Percentiles rank a stretch among this genome's conserved stretches.
These are phyloP conservation scores for Bergia puertoricense DNA, from an alignment of 92 coral and sea anemone genomes.

Conservation along the genomic window DNA sequence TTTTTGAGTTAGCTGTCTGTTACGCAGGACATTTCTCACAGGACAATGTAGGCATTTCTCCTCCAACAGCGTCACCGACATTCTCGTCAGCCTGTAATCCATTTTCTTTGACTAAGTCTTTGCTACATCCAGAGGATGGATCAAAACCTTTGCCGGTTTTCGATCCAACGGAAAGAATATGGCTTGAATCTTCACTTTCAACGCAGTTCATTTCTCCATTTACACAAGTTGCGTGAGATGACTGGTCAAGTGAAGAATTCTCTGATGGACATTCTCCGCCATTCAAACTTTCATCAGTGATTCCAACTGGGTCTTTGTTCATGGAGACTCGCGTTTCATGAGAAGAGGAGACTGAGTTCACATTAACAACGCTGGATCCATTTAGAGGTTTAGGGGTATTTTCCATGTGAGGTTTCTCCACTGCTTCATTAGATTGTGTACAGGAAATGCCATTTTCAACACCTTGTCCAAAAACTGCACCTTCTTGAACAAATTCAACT, in stretches of 20 bases:
- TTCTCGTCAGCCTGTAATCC: slow-evolving; percentile 39
- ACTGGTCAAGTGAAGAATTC: background rate
- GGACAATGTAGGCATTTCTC: slow-evolving; percentile 20
- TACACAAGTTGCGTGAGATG: background rate
- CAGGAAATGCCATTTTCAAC: background rate
- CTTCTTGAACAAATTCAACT: background rate
- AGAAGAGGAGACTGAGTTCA: background rate
- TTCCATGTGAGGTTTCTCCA: background rate
- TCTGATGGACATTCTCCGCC: background rate
- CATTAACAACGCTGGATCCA: background rate
- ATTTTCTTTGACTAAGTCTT: slow-evolving; percentile 15
- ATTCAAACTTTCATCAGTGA: background rate
- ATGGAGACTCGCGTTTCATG: background rate
- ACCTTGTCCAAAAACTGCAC: background rate
- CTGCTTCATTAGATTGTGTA: background rate
- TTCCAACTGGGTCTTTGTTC: background rate
- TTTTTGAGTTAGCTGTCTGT: background rate
- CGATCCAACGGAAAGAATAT: background rate
- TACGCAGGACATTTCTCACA: slow-evolving; percentile 59
- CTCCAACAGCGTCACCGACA: slow-evolving; percentile 2
- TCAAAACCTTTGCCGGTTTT: background rate
- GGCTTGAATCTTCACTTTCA: background rate
- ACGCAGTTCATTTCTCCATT: background rate
- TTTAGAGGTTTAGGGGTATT: no score
- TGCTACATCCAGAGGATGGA: background rate